These are phyloP conservation scores for Charadrius vociferus DNA, from an alignment of 2,113 vertebrate genomes.

Conservation along the genomic window DNA sequence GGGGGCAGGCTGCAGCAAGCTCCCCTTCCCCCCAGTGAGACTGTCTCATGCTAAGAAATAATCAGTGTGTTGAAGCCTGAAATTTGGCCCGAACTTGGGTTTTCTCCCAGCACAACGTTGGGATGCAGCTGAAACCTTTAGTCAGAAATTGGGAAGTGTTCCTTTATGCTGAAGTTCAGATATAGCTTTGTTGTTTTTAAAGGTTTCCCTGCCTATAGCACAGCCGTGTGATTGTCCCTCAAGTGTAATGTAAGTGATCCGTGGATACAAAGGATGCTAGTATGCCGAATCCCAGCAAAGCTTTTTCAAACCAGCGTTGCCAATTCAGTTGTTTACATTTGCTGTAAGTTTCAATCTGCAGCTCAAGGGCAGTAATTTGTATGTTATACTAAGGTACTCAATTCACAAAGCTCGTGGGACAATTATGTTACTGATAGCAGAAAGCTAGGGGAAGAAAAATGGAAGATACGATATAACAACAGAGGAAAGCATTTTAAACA, in stretches of 20 bases:
- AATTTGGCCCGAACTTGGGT: background rate
- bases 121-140: background rate
- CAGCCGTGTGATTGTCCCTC: background rate
- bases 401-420: background rate
- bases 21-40: background rate
- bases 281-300: background rate
- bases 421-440: background rate
- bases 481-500: background rate
- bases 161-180: background rate
- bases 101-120: background rate
- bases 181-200: background rate
- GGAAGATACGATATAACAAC: background rate
- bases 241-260: background rate
- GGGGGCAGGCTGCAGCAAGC: background rate
- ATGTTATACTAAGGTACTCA: background rate
- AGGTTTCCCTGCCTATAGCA: background rate
- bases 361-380: slow-evolving; percentile 20
- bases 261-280: background rate
- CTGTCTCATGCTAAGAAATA: background rate
- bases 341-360: background rate
- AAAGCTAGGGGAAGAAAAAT: background rate
- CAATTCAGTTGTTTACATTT: slow-evolving; percentile 8
- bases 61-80: rapidly evolving
- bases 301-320: background rate
- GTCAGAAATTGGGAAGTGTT: background rate